Evolutionary conservation across 2,888 invertebrate species (phyloP), one percentile per base, ranked within the genome.

Genomic region (Rhynchonema sp.): DNA sequence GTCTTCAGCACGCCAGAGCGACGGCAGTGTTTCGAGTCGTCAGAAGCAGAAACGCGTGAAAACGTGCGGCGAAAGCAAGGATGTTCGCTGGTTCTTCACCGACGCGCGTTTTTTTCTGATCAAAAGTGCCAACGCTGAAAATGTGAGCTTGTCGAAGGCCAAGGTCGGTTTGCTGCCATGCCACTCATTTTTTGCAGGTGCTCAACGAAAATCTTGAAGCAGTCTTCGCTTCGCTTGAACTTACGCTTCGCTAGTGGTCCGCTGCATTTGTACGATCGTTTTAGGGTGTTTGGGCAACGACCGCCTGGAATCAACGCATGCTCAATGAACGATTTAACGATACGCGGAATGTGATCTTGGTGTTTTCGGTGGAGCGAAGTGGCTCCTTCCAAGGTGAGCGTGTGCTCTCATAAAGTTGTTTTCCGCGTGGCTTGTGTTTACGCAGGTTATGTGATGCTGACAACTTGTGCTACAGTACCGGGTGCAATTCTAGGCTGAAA

Each of bases 351-450:
- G 92, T 96, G 9, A 79, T 96, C 64, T 79, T 96, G 59, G 85
- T 96, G 71, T 96, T 91, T 78, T 94, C 94, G 60, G 94, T 96
- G 0, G 92, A 92, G 75, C 94, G 94, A 78, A 94, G 92, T 78
- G 94, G 92, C 53, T 87, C 87, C 65, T 80, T 80, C 70, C 79
- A 79, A 72, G 79, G 79, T 72, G 64, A 9, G 55, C 27, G 17
- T 38, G 6, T n/a, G n/a, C n/a, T n/a, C n/a, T n/a, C n/a, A n/a
- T n/a, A n/a, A n/a, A n/a, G n/a, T n/a, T n/a, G n/a, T n/a, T n/a
- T n/a, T n/a, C n/a, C n/a, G n/a, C n/a, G n/a, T n/a, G n/a, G n/a
- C n/a, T n/a, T n/a, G n/a, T n/a, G n/a, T n/a, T n/a, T n/a, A n/a
- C n/a, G n/a, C n/a, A n/a, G n/a, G n/a, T n/a, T n/a, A n/a, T n/a